Evolutionary conservation across 2,888 invertebrate species (phyloP).

Genomic region (Acrocyrtus sp.): DNA sequence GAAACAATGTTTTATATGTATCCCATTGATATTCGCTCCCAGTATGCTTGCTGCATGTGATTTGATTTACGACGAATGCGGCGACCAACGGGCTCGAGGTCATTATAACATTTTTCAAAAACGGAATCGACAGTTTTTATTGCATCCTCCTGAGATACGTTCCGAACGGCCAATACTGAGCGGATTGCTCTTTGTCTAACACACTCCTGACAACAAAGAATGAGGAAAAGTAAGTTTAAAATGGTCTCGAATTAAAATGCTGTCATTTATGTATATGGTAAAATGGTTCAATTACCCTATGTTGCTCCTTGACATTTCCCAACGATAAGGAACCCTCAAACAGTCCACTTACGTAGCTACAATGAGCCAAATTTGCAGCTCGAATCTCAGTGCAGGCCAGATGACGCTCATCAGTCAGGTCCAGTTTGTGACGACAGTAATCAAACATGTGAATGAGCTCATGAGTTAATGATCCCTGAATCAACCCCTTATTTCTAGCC

Average conservation of each 20-base stretch:
- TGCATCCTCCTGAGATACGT: conserved; percentile 78
- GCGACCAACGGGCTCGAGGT: conserved; percentile 80
- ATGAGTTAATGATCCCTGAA: conserved; percentile 86
- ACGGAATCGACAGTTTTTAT: conserved; percentile 83
- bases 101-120: conserved; percentile 89
- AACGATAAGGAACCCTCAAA: conserved; percentile 80
- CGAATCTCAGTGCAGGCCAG: conserved; percentile 95
- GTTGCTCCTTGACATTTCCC: conserved; percentile 77
- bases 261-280: background rate
- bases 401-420: conserved; percentile 90
- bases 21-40: conserved; percentile 82
- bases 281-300: conserved; percentile 74
- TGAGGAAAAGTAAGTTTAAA: too few relatives aligned
- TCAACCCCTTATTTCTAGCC: conserved; percentile 74
- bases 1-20: conserved; percentile 69
- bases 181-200: conserved; percentile 88
- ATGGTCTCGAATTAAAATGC: too few relatives aligned
- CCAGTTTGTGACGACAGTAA: conserved; percentile 86
- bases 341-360: conserved; percentile 85
- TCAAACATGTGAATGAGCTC: conserved; percentile 98
- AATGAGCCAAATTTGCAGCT: conserved; percentile 93
- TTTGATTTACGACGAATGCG: conserved; percentile 72
- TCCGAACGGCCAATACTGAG: conserved; percentile 84
- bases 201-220: conserved; percentile 73
- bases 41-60: conserved; percentile 80